phyloP scores from a whole-genome alignment of 2,888 invertebrate genomes.

The Lycophotia porphyrea region DNA sequence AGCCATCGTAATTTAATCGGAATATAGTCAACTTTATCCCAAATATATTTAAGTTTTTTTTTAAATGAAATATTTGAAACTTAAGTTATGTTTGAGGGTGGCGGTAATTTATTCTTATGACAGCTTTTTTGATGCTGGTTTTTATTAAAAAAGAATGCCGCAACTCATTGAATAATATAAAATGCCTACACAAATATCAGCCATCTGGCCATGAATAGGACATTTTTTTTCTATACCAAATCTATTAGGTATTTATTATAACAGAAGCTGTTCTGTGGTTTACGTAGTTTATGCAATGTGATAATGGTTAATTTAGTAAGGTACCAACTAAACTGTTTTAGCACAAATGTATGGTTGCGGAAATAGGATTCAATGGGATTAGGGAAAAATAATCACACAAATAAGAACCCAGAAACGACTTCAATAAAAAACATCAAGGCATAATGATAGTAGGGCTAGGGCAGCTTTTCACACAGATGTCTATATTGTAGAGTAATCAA shows the following conservation, averaged over 20 bases:
- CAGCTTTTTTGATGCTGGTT: not conserved
- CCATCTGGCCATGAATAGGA: not conserved
- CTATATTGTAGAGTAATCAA: constrained; percentile 42
- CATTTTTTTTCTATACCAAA: not conserved
- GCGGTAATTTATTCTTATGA: not conserved
- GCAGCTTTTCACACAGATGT: constrained; percentile 35
- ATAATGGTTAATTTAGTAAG: constrained; percentile 16
- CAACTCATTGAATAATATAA: constrained; percentile 5
- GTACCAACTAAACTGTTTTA: constrained; percentile 25
- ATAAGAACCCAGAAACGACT: constrained; percentile 34
- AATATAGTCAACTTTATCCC: constrained; percentile 25
- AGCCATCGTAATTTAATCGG: not conserved
- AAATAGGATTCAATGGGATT: constrained; percentile 33
- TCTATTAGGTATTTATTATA: constrained; percentile 1
- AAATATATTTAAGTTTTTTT: constrained; percentile 11
- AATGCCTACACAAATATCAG: constrained; percentile 1
- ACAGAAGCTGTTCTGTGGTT: constrained; percentile 15
- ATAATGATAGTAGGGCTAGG: constrained; percentile 26
- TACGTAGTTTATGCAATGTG: constrained; percentile 13
- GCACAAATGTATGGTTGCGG: constrained; percentile 28
- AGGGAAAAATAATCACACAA: constrained; percentile 10
- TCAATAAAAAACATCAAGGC: constrained; percentile 23
- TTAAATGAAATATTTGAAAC: not conserved
- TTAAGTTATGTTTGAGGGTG: not conserved
- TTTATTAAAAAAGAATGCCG: not conserved